These are phyloP conservation scores for Procambarus virginalis DNA, from an alignment of 1,140 invertebrate species.

Conservation along the genomic window DNA sequence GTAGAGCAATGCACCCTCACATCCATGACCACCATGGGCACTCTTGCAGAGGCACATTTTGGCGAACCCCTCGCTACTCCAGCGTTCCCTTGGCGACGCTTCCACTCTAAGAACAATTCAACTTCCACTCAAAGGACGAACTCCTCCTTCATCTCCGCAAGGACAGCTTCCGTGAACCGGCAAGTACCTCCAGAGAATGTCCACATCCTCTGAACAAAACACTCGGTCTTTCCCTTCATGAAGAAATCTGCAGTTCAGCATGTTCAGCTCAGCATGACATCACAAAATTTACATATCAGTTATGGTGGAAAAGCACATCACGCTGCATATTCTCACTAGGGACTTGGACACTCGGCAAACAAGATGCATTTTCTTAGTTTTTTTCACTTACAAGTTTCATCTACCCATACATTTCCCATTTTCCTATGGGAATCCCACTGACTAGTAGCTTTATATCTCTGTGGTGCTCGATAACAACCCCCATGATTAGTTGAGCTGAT, in stretches of 20 bases:
- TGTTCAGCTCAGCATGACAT: not conserved
- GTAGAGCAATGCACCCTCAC: constrained; percentile 2
- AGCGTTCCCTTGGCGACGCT: constrained; percentile 16
- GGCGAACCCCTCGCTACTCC: constrained; percentile 38
- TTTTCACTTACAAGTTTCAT: not conserved
- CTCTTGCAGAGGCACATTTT: not conserved
- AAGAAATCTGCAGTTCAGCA: not conserved
- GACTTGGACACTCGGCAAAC: too few species aligned
- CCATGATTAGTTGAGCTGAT: not conserved
- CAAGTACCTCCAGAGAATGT: constrained; percentile 11
- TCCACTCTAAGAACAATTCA: not conserved
- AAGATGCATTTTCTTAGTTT: too few species aligned
- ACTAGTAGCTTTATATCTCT: not conserved
- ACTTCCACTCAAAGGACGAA: not conserved
- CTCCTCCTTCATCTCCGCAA: not conserved
- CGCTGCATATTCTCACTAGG: not conserved
- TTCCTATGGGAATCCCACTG: not conserved
- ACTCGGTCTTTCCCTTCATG: too few species aligned
- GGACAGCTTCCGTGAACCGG: not conserved
- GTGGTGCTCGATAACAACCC: not conserved
- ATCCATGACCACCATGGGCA: constrained; percentile 3
- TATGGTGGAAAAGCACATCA: constrained; percentile 9
- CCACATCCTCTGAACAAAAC: constrained; percentile 12
- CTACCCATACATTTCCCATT: not conserved
- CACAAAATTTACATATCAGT: not conserved